phyloP scores from a whole-genome alignment of 2,797 vertebrate genomes.

The Linurgus olivaceus region DNA sequence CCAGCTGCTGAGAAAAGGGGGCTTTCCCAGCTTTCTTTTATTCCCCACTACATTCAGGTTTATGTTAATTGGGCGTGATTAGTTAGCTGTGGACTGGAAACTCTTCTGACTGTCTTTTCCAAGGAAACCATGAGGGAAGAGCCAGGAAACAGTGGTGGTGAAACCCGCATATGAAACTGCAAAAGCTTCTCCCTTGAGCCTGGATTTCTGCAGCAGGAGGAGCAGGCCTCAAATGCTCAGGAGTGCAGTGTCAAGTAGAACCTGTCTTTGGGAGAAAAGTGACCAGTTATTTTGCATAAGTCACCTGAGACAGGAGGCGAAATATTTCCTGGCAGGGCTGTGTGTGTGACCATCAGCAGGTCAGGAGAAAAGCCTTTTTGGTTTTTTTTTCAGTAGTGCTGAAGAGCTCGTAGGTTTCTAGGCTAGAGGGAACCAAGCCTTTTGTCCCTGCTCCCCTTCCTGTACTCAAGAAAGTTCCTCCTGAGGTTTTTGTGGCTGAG shows the following conservation, averaged over 20 bases:
- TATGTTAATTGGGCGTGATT: conserved; percentile 16
- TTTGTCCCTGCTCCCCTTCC: not conserved
- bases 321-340: not conserved
- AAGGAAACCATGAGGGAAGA: not conserved
- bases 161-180: not conserved
- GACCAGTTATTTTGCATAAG: not conserved
- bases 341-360: not conserved
- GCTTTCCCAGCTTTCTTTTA: conserved; percentile 53
- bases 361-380: not conserved
- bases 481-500: not conserved
- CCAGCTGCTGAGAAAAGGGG: conserved; percentile 43
- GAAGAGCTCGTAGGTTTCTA: not conserved
- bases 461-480: not conserved
- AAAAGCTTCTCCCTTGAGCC: not conserved
- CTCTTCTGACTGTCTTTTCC: not conserved
- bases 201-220: not conserved
- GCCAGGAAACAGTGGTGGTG: not conserved
- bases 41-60: not conserved
- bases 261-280: not conserved
- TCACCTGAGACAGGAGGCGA: not conserved
- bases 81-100: conserved; percentile 12
- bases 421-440: not conserved
- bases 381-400: not conserved
- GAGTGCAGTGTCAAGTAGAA: not conserved
- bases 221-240: not conserved